Evolutionary conservation across 2,888 invertebrate species (phyloP), one percentile per base, ranked within the genome.

Genomic region (Plemyria rubiginata): DNA sequence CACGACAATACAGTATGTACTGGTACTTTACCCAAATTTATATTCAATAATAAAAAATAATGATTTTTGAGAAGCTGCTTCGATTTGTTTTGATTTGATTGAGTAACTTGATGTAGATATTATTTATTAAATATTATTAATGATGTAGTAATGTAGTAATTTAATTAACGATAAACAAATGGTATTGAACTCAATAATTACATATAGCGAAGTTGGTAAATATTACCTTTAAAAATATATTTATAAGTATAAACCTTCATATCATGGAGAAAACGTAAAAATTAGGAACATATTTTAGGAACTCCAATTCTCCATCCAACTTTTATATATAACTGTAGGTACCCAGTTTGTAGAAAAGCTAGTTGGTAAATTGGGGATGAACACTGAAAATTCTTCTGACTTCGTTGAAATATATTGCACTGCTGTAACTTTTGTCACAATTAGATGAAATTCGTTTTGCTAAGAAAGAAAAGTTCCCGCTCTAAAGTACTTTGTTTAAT

Each of bases 401-500:
- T 58, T 50, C 53, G 52, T 40, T 46, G 38, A 56, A 54, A 43
- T 48, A 56, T 54, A 49, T 66, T 49, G 54, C 49, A 54, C 36
- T 55, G 54, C 29, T 54, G 40, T 53, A 56, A 59, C 49, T 60
- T 71, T 65, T 64, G 67, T 70, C 67, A 73, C 63, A 72, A 70
- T 70, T 68, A 75, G 65, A 67, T 68, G 58, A 60, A 71, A 70
- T 70, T 71, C 71, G 70, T 78, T 71, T 64, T 66, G 70, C 72
- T 74, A 71, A 69, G 68, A 71, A 68, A 71, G 69, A 70, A 70
- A 75, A 71, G 65, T 71, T 73, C 66, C 69, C 62, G 70, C 68
- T 72, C 68, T 70, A 71, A 22, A 70, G 76, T 75, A 75, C 78
- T 75, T 75, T 81, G 85, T 86, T 79, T 88, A 90, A 88, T 90